These are phyloP conservation scores for Leptarthrus brevirostris DNA, from an alignment of 2,888 invertebrate genomes.

Conservation along the genomic window DNA sequence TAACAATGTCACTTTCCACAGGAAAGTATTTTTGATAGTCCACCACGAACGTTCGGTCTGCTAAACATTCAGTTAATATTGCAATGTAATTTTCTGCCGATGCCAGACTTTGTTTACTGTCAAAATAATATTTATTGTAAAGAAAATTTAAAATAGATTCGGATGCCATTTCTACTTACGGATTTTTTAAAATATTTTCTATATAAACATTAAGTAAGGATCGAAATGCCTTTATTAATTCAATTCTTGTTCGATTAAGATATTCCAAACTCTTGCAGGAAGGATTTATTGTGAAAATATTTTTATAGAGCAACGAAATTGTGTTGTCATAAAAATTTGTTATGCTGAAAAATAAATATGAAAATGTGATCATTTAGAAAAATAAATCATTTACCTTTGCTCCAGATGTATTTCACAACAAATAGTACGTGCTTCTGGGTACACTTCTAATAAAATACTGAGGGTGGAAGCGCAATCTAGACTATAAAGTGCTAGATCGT, in stretches of 20 bases:
- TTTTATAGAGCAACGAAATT: conserved; percentile 77
- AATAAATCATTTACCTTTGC: conserved; percentile 66
- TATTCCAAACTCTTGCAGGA: conserved; percentile 60
- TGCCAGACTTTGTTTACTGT: conserved; percentile 47
- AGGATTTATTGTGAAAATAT: conserved; percentile 67
- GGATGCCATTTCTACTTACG: conserved; percentile 65
- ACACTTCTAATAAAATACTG: conserved; percentile 75
- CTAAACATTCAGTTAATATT: conserved; percentile 68
- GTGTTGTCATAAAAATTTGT: conserved; percentile 81
- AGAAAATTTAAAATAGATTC: not conserved
- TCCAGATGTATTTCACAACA: conserved; percentile 72
- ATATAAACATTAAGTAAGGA: conserved; percentile 64
- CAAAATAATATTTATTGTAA: not conserved
- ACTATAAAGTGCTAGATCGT: conserved; percentile 76
- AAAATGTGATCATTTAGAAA: not conserved
- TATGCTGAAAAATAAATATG: conserved; percentile 69
- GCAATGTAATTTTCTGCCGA: conserved; percentile 61
- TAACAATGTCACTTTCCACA: conserved; percentile 75
- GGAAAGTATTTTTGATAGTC: conserved; percentile 79
- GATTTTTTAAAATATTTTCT: conserved; percentile 61
- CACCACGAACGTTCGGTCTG: conserved; percentile 72
- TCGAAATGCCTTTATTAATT: conserved; percentile 67
- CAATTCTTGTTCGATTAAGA: conserved; percentile 65
- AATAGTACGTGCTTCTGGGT: conserved; percentile 70
- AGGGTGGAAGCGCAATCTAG: conserved; percentile 78